Percentiles rank a stretch among this genome's conserved stretches.
phyloP scores from a whole-genome alignment of 1,140 invertebrate genomes.

The Mactra quadrangularis region DNA sequence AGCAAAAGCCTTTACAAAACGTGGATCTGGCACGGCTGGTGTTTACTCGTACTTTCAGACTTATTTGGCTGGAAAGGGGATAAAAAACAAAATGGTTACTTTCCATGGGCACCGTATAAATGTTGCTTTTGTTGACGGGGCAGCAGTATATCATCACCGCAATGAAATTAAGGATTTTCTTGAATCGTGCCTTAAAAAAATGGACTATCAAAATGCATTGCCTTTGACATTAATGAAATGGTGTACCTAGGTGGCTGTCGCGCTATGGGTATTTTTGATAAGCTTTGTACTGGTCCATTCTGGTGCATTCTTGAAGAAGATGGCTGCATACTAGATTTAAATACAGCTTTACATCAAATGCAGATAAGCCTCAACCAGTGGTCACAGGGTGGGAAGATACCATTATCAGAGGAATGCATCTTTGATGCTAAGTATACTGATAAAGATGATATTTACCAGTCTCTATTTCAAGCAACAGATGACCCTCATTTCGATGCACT shows the following conservation, averaged over 20 bases:
- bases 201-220: constrained; percentile 36
- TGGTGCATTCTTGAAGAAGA: constrained; percentile 46
- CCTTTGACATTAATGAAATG: constrained; percentile 38
- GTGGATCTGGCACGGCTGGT: too few species aligned
- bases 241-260: constrained; percentile 25
- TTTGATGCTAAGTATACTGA: too few species aligned
- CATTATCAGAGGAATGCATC: too few species aligned
- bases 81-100: too few species aligned
- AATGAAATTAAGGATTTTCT: constrained; percentile 23
- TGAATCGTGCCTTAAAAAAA: background rate
- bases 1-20: too few species aligned
- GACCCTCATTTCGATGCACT: constrained; percentile 12
- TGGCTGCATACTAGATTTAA: constrained; percentile 27
- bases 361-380: too few species aligned
- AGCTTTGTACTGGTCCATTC: constrained; percentile 58
- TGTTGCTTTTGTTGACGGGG: background rate
- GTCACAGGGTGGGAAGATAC: too few species aligned
- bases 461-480: background rate
- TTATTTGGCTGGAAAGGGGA: too few species aligned
- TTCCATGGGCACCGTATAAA: too few species aligned
- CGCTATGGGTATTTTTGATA: constrained; percentile 55
- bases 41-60: too few species aligned
- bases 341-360: too few species aligned
- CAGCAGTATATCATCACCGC: background rate
- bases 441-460: too few species aligned